Evolutionary conservation across 2,113 vertebrate genomes (phyloP).

Genomic region (Hoplias malabaricus): DNA sequence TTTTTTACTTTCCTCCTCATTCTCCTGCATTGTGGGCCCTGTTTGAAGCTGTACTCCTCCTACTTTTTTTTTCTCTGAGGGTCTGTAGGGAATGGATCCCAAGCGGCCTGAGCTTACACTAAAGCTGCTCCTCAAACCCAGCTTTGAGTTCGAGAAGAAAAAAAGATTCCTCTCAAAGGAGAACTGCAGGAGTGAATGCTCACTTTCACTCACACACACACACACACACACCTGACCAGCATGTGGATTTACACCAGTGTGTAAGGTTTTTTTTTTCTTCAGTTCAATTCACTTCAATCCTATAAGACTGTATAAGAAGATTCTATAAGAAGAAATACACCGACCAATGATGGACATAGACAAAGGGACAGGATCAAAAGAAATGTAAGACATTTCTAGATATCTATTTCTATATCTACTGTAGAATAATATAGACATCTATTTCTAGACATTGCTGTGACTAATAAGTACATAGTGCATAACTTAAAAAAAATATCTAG

Average conservation of each 20-base stretch:
- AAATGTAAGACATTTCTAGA: no score
- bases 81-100: constrained; percentile 72
- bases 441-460: no score
- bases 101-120: constrained; percentile 73
- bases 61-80: constrained; percentile 59
- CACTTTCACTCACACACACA: constrained; percentile 66
- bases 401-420: no score
- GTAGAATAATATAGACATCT: no score
- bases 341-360: no score
- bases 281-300: neutral
- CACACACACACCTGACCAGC: constrained; percentile 72
- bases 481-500: no score
- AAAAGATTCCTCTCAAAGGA: constrained; percentile 66
- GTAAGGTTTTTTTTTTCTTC: constrained; percentile 8
- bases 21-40: constrained; percentile 65
- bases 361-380: no score
- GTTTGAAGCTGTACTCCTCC: constrained; percentile 78
- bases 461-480: no score
- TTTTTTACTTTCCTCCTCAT: constrained; percentile 68
- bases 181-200: constrained; percentile 70
- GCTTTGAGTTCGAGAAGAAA: constrained; percentile 68
- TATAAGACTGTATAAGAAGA: neutral
- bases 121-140: constrained; percentile 75
- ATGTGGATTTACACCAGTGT: constrained; percentile 59
- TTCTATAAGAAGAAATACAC: no score